Conservation (phyloP, 2,113 vertebrate species). For the Baryphthengus martii region DNA sequence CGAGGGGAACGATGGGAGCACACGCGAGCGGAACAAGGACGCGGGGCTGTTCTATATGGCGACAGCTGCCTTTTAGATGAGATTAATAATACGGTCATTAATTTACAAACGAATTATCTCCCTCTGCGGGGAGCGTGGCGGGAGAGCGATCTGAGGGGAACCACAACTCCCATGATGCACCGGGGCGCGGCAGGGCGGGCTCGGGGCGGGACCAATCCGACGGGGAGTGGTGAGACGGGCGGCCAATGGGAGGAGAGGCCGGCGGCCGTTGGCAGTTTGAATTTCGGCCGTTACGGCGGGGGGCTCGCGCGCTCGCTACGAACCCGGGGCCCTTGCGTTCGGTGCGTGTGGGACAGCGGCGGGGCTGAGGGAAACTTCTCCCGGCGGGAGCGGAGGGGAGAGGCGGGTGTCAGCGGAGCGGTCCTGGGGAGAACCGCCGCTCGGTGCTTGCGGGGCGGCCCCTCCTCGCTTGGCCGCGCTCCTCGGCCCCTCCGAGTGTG, state of each 20-base stretch:
- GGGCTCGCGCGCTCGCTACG: background rate
- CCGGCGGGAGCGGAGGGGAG: background rate
- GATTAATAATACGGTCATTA: background rate
- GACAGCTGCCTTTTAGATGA: background rate
- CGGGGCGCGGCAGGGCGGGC: background rate
- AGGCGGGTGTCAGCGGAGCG: too few species aligned
- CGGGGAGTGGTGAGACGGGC: rapidly evolving
- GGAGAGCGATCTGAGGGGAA: background rate
- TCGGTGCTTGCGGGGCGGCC: rapidly evolving
- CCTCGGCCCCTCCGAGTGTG: too few species aligned
- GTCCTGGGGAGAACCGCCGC: too few species aligned
- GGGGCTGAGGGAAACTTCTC: too few species aligned
- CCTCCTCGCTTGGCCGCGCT: background rate
- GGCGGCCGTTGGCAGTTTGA: background rate
- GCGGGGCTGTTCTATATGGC: background rate
- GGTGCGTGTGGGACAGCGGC: background rate
- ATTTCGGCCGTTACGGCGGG: background rate
- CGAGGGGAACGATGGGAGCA: too few species aligned
- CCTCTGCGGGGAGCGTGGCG: too few species aligned
- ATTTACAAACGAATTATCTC: rapidly evolving
- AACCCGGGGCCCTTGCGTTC: background rate
- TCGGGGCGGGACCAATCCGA: background rate
- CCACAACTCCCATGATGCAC: background rate
- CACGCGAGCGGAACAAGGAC: too few species aligned
- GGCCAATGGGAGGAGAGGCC: background rate